phyloP scores from a whole-genome alignment of 2,888 invertebrate genomes.

The Sinohyriopsis cumingii region DNA sequence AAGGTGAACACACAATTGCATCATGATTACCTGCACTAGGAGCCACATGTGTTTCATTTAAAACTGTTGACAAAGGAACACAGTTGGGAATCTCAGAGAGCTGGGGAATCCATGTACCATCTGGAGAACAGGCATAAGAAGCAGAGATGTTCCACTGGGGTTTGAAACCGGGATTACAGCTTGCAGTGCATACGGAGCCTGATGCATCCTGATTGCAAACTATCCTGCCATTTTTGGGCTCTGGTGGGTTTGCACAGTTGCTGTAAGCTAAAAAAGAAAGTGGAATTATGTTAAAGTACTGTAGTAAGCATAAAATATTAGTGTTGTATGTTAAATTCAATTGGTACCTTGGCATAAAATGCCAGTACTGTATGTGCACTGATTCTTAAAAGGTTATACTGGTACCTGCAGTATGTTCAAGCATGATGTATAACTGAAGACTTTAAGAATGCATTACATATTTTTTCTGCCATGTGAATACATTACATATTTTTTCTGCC shows the following conservation, averaged over 20 bases:
- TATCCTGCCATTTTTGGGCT: slow-evolving; percentile 46
- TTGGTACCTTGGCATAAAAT: no score
- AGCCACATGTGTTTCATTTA: slow-evolving; percentile 23
- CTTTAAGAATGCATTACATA: not conserved
- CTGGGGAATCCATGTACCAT: slow-evolving; percentile 52
- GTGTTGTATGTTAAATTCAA: no score
- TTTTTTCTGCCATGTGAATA: no score
- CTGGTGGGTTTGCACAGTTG: slow-evolving; percentile 43
- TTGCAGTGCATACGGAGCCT: slow-evolving; percentile 42
- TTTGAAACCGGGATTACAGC: slow-evolving; percentile 48
- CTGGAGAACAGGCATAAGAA: slow-evolving; percentile 42
- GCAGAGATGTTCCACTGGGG: slow-evolving; percentile 43
- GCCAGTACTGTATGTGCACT: no score
- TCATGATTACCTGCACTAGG: not conserved
- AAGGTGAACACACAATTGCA: no score
- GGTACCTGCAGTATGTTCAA: not conserved
- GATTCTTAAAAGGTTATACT: not conserved
- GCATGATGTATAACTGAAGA: not conserved
- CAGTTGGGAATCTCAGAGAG: slow-evolving; percentile 49
- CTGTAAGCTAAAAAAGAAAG: slow-evolving; percentile 36
- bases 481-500: no score
- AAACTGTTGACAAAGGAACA: slow-evolving; percentile 28
- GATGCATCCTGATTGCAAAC: slow-evolving; percentile 41
- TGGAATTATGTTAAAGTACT: not conserved
- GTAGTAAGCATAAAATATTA: no score